Evolutionary conservation across 2,888 invertebrate species (phyloP), one percentile per base, ranked within the genome.

Genomic region (Escarpia spicata): DNA sequence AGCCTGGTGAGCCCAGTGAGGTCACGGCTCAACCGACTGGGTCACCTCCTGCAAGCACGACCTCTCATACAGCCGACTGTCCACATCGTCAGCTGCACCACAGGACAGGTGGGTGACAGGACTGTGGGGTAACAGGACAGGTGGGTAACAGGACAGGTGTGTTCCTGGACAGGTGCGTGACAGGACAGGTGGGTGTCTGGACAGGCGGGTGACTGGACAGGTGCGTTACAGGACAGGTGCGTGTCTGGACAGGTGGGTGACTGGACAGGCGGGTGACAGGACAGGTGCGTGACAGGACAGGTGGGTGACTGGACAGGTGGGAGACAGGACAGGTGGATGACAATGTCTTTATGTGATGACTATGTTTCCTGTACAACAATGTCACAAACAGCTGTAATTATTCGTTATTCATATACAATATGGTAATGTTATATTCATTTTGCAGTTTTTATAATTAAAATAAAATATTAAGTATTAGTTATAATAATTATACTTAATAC

Each of bases 41-140:
- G 75, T 26, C 75, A 75, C 75, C 75, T 75, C 26, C 26, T 75
- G 26, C 75, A 75, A 26, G 75, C 75, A 3, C 75, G 75, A 75
- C 75, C 75, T 75, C 75, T 75, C 75, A 75, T 75, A 26, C 75
- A 75, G 75, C 75, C 75, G 19, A 75, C 75, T 26, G 75, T 75
- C 75, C 75, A 75, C 4, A 26, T 75, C 19, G 75, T 75, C 75
- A 75, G 75, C 75, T 75, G 75, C n/a, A 75, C 75, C 75, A 75
- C 75, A 75, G 75, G 75, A 75, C 75, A 75, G 75, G 75, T 75
- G 19, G 75, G 75, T 75, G 75, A 75, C 75, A 75, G 75, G 26
- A 26, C 3, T 19, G 26, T 3, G 15, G 19, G 75, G 75, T 75
- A 26, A 75, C 26, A 75, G 75, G 75, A 75, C 75, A 75, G 75